A percentile compares a stretch with the other conserved stretches of the same genome.
Evolutionary conservation across 2,888 invertebrate species (phyloP).

Genomic region (Hofmannophila pseudospretella): DNA sequence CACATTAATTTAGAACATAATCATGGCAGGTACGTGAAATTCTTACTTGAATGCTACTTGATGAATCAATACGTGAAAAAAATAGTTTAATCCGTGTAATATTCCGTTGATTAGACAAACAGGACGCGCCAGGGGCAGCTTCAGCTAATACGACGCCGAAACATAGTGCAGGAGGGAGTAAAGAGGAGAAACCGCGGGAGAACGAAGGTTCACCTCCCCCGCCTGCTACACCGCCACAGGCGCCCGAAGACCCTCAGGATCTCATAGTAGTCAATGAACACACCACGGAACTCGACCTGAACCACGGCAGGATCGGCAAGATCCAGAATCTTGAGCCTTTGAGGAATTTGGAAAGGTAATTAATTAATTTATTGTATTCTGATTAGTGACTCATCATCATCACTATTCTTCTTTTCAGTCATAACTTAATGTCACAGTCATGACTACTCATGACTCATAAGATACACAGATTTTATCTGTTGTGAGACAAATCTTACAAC

Average conservation of each 20-base stretch:
- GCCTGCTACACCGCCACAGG: conserved; percentile 43
- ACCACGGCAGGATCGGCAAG: conserved; percentile 91
- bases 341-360: conserved; percentile 82
- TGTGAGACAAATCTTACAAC: too few relatives aligned
- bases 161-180: conserved; percentile 16
- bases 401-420: too few relatives aligned
- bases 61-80: too few relatives aligned
- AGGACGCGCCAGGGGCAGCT: conserved; percentile 35
- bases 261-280: conserved; percentile 82
- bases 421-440: too few relatives aligned
- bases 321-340: conserved; percentile 90
- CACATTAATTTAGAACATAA: background rate
- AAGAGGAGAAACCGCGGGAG: conserved; percentile 18
- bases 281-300: conserved; percentile 88
- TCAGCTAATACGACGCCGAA: conserved; percentile 19
- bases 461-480: too few relatives aligned
- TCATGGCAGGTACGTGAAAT: background rate
- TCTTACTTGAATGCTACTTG: too few relatives aligned
- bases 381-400: too few relatives aligned
- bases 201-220: conserved; percentile 35
- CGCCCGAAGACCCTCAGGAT: conserved; percentile 72
- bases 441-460: too few relatives aligned
- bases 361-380: too few relatives aligned
- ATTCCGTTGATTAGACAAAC: conserved; percentile 30
- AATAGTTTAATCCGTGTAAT: too few relatives aligned